Evolutionary conservation across 2,888 invertebrate species (phyloP).

Genomic region (Melangyna quadrimaculata): DNA sequence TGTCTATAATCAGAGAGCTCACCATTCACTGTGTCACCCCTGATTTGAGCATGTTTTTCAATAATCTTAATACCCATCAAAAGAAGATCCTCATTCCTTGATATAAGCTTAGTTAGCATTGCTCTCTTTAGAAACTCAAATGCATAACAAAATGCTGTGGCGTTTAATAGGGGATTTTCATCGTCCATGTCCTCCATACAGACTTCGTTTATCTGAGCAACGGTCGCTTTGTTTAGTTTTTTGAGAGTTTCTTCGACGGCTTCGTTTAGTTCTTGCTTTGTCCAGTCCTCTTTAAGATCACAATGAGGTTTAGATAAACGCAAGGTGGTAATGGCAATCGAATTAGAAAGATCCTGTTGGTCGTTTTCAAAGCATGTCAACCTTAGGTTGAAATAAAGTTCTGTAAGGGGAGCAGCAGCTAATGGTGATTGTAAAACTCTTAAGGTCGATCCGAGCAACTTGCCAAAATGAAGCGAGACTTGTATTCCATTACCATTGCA

Average conservation of each 20-base stretch:
- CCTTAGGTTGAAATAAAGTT: conserved; percentile 85
- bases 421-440: conserved; percentile 87
- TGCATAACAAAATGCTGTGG: conserved; percentile 91
- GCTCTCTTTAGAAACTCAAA: conserved; percentile 89
- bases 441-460: conserved; percentile 77
- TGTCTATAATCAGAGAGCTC: conserved; percentile 84
- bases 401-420: conserved; percentile 86
- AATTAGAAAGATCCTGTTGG: conserved; percentile 82
- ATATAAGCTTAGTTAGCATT: conserved; percentile 81
- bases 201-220: conserved; percentile 72
- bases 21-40: conserved; percentile 80
- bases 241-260: conserved; percentile 86
- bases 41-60: conserved; percentile 87
- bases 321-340: conserved; percentile 88
- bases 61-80: conserved; percentile 85
- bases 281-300: conserved; percentile 89
- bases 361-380: conserved; percentile 82
- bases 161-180: conserved; percentile 77
- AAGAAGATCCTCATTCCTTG: conserved; percentile 83
- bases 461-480: conserved; percentile 77
- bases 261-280: conserved; percentile 85
- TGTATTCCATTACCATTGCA: conserved; percentile 77
- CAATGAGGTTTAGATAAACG: conserved; percentile 90
- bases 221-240: conserved; percentile 82
- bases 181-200: conserved; percentile 74